phyloP scores from a whole-genome alignment of 2,113 vertebrate species.

The Oxygymnocypris stewartii region DNA sequence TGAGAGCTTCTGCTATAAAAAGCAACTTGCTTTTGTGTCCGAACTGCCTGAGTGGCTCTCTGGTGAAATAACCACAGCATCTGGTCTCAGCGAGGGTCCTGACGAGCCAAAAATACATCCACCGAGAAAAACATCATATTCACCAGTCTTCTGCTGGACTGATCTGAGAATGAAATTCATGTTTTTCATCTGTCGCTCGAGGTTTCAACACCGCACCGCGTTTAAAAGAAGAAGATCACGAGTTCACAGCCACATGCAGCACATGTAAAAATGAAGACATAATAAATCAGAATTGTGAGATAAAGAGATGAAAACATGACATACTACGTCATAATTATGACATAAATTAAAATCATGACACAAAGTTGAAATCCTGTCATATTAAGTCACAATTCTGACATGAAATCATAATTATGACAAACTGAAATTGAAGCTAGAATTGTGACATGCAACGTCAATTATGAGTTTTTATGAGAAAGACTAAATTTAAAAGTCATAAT shows the following conservation, averaged over 20 bases:
- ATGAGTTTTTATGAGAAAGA: too few relatives aligned
- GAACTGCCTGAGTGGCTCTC: constrained; percentile 19
- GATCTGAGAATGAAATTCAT: not conserved
- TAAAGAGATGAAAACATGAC: not conserved
- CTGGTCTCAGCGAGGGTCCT: constrained; percentile 32
- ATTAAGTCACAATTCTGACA: not conserved
- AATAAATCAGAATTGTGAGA: not conserved
- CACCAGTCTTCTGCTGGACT: constrained; percentile 4
- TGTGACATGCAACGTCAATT: not conserved
- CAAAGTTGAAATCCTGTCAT: not conserved
- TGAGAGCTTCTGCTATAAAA: constrained; percentile 37
- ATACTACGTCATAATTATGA: too few relatives aligned
- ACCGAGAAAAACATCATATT: constrained; percentile 15
- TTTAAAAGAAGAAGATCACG: not conserved
- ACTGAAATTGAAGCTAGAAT: not conserved
- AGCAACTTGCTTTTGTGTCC: constrained; percentile 34
- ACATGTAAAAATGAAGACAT: fast-evolving
- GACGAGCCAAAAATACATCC: constrained; percentile 36
- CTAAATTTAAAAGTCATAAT: not conserved
- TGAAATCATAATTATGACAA: not conserved
- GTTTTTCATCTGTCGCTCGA: not conserved
- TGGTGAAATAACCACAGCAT: constrained; percentile 17
- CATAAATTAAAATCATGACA: not conserved
- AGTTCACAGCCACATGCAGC: not conserved
- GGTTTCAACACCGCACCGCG: not conserved